Evolutionary conservation across 1,140 invertebrate species (phyloP).

Genomic region (Solenopsis fugax): DNA sequence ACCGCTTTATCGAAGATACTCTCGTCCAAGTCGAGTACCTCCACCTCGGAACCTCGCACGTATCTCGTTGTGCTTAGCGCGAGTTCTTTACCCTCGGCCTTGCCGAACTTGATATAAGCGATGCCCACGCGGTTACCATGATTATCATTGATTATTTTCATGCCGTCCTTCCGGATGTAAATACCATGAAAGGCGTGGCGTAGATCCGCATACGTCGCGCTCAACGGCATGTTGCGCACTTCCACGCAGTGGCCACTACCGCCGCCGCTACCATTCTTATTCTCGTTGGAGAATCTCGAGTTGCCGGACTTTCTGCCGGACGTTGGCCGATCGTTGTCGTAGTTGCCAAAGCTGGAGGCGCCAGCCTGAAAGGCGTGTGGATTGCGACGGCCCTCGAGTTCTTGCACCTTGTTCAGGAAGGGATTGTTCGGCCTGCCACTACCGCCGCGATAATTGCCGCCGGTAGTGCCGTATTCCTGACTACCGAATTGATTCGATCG

Average conservation of each 20-base stretch:
- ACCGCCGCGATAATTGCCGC: constrained; percentile 72
- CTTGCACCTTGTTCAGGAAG: constrained; percentile 85
- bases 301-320: constrained; percentile 68
- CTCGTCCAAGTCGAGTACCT: constrained; percentile 89
- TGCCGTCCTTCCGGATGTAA: constrained; percentile 93
- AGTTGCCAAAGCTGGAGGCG: constrained; percentile 50
- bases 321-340: constrained; percentile 71
- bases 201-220: constrained; percentile 92
- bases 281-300: constrained; percentile 73
- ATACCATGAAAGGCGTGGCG: constrained; percentile 93
- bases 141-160: constrained; percentile 94
- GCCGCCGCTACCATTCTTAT: not conserved
- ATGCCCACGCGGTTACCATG: constrained; percentile 93
- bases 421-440: constrained; percentile 73
- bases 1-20: constrained; percentile 89
- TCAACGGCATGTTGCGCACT: constrained; percentile 90
- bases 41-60: constrained; percentile 88
- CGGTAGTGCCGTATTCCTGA: constrained; percentile 69
- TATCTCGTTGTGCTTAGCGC: constrained; percentile 88
- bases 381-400: constrained; percentile 88
- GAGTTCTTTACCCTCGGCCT: constrained; percentile 89
- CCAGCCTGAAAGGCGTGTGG: constrained; percentile 88
- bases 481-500: constrained; percentile 75
- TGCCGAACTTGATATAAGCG: constrained; percentile 92
- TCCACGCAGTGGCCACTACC: constrained; percentile 89